These are phyloP conservation scores for Nannospalax galili DNA, from an alignment of 2,113 vertebrate species.

Conservation along the genomic window DNA sequence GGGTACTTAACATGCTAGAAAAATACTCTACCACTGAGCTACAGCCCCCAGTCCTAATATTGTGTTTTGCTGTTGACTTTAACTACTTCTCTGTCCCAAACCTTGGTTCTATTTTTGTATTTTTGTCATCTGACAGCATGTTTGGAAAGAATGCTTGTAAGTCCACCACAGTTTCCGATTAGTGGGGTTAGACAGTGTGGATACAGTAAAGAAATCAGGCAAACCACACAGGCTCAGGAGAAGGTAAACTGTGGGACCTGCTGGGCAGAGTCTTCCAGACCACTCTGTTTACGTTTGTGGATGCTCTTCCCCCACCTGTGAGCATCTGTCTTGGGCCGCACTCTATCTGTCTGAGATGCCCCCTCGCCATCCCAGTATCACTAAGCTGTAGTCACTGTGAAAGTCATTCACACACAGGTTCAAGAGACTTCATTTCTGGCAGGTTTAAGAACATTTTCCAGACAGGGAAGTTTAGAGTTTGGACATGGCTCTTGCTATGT, in stretches of 20 bases:
- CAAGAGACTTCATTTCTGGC: not conserved
- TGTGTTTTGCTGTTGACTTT: not conserved
- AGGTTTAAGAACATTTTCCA: not conserved
- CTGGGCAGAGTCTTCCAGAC: not conserved
- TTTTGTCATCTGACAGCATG: not conserved
- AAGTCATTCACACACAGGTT: not conserved
- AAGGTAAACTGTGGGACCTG: not conserved
- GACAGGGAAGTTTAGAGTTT: not conserved
- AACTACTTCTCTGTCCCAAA: not conserved
- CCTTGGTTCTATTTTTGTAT: not conserved
- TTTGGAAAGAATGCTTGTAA: slow-evolving; percentile 22
- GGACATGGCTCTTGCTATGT: not conserved
- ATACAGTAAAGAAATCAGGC: not conserved
- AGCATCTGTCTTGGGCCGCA: not conserved
- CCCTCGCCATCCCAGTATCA: not conserved
- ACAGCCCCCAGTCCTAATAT: not conserved
- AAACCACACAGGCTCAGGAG: not conserved
- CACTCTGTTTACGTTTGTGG: not conserved
- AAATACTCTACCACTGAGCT: not conserved
- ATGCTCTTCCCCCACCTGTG: not conserved
- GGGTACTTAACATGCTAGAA: not conserved
- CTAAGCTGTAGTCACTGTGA: not conserved
- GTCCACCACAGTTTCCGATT: not conserved
- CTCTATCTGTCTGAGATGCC: not conserved
- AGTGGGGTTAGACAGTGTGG: not conserved